Base-by-base conservation (phyloP, 2,797 vertebrate species). In the Tachyglossus aculeatus region DNA sequence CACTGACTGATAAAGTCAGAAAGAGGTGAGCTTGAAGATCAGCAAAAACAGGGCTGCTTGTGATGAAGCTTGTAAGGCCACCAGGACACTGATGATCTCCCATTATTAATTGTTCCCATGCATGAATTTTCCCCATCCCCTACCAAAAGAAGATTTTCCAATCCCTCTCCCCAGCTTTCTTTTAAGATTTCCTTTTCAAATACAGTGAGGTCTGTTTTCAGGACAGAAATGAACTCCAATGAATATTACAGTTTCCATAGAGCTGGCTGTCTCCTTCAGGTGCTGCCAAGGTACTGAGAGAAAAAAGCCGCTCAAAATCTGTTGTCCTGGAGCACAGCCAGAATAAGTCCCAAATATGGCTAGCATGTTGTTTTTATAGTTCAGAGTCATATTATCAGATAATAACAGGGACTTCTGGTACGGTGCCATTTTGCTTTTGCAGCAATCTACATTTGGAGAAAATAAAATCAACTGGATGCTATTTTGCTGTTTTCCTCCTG, bases 401-500 rank as follows among this genome's bases (percentile, higher is more conserved):
- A 73, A 55, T 39, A 74, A n/a, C 6, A 72, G 31, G 12, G 11
- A 37, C 0, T 2, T 12, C 53, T 76, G 40, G 32, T 55, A 71
- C 62, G 72, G 53, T 27, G 19, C 15, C 34, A 9, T 58, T 33
- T 67, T 59, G 24, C 43, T 32, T 65, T 12, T 59, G 14, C 44
- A 6, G 2, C 4, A 39, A 10, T 21, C 25, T 9, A 16, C 55
- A 7, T 55, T 85, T 57, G 65, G 19, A 24, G 51, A 72, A 77
- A 82, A 80, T 61, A 34, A 38, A 79, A 63, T 84, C 71, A 36
- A 34, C 56, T 67, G 21, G 10, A 63, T 58, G 9, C 66, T 70
- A 16, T 13, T 63, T 79, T 67, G 7, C 66, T 70, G 15, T 13
- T 63, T 80, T 67, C 25, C 3, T n/a, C 68, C 33, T 37, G 72